phyloP scores from a whole-genome alignment of 2,113 vertebrate species.

The Ptilorrhoa leucosticta region DNA sequence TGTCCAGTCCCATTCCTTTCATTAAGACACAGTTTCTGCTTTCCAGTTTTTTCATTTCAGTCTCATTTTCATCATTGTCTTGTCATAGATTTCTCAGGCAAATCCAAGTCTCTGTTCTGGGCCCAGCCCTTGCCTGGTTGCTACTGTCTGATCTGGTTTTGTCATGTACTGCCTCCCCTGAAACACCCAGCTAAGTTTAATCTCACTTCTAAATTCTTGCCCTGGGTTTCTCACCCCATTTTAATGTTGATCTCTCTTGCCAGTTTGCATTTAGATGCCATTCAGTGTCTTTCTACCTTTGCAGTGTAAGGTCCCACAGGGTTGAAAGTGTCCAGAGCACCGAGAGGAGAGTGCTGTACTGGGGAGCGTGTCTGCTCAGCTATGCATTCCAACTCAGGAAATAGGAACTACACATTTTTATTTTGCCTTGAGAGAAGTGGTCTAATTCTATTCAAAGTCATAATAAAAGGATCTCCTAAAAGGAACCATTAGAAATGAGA shows the following conservation, averaged over 20 bases:
- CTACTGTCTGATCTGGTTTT: neutral
- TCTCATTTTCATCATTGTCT: neutral
- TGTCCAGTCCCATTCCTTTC: neutral
- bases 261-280: neutral
- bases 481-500: neutral
- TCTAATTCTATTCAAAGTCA: neutral
- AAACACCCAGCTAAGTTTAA: neutral
- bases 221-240: neutral
- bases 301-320: neutral
- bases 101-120: neutral
- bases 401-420: neutral
- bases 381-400: neutral
- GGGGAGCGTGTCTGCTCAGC: neutral
- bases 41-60: neutral
- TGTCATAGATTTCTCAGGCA: neutral
- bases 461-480: neutral
- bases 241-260: neutral
- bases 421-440: neutral
- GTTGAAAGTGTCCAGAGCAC: neutral
- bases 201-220: neutral
- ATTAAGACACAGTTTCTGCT: neutral
- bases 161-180: neutral
- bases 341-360: neutral
- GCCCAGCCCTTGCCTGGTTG: neutral
- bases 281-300: neutral